Evolutionary conservation across 2,797 vertebrate species (phyloP).

Genomic region (Miichthys miiuy): DNA sequence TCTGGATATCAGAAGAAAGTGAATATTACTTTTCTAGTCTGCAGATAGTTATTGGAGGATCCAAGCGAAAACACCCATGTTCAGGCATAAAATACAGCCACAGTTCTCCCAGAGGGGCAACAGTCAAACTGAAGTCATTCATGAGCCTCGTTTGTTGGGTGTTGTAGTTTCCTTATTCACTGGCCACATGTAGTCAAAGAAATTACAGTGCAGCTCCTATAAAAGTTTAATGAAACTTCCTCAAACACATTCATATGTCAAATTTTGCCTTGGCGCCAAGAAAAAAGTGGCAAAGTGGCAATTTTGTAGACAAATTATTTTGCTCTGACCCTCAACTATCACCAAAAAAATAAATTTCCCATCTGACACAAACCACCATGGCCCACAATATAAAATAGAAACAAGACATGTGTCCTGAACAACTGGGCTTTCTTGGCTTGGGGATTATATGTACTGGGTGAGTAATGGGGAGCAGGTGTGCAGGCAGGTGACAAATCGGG

Average conservation of each 20-base stretch:
- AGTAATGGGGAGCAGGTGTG: slow-evolving; percentile 56
- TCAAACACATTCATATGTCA: slow-evolving; percentile 5
- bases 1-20: slow-evolving; percentile 25
- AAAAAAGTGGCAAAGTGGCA: too few species aligned
- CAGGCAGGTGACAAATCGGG: slow-evolving; percentile 42
- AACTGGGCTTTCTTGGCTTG: not conserved
- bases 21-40: not conserved
- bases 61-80: not conserved
- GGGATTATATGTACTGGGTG: slow-evolving; percentile 30
- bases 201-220: slow-evolving; percentile 4
- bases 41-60: not conserved
- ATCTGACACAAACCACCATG: not conserved
- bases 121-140: not conserved
- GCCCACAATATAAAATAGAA: not conserved
- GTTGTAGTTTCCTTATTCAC: slow-evolving; percentile 17
- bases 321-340: slow-evolving; percentile 4
- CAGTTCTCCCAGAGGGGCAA: not conserved
- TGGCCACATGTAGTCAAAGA: slow-evolving; percentile 1
- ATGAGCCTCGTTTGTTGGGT: slow-evolving; percentile 3
- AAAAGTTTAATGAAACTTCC: slow-evolving; percentile 10
- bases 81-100: not conserved
- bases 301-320: slow-evolving; percentile 12
- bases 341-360: not conserved
- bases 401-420: not conserved
- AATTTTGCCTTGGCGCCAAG: not conserved